These are phyloP conservation scores for Nemurella pictetii DNA, from an alignment of 2,888 invertebrate species.

Conservation along the genomic window DNA sequence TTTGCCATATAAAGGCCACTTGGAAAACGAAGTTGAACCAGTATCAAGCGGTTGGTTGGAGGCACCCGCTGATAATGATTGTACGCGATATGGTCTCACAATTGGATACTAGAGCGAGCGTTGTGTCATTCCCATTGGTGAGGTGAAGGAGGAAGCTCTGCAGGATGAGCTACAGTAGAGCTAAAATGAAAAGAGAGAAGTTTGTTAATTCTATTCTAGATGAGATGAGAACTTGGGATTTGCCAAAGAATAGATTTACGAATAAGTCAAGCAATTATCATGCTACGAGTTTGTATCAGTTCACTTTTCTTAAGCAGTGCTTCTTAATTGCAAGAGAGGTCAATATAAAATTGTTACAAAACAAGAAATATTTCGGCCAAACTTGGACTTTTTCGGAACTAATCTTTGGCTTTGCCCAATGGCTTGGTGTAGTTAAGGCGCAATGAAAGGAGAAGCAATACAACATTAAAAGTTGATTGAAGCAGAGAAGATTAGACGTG, in stretches of 20 bases:
- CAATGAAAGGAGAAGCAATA: background rate
- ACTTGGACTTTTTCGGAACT: background rate
- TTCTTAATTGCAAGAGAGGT: too few species aligned
- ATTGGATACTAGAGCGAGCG: conserved; percentile 41
- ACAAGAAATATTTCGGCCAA: conserved; percentile 38
- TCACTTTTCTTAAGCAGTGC: too few species aligned
- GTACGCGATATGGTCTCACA: conserved; percentile 39
- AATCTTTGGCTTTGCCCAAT: background rate
- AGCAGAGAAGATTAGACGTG: background rate
- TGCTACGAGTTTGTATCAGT: too few species aligned
- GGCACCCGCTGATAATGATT: conserved; percentile 31
- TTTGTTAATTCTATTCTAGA: conserved; percentile 43
- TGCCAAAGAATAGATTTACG: conserved; percentile 38
- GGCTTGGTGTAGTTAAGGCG: background rate
- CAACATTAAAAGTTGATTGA: background rate
- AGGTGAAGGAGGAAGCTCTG: conserved; percentile 96
- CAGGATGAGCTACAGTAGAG: conserved; percentile 96
- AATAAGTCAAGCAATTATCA: too few species aligned
- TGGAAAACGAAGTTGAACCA: conserved; percentile 28
- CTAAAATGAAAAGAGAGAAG: conserved; percentile 62
- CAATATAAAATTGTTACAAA: too few species aligned
- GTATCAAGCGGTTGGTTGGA: conserved; percentile 30
- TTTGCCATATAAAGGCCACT: conserved; percentile 17
- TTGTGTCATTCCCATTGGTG: conserved; percentile 91
- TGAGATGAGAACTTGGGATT: conserved; percentile 45